Evolutionary conservation across 2,888 invertebrate genomes (phyloP), one percentile per base, ranked within the genome.

Genomic region (Drosophila picticornis): DNA sequence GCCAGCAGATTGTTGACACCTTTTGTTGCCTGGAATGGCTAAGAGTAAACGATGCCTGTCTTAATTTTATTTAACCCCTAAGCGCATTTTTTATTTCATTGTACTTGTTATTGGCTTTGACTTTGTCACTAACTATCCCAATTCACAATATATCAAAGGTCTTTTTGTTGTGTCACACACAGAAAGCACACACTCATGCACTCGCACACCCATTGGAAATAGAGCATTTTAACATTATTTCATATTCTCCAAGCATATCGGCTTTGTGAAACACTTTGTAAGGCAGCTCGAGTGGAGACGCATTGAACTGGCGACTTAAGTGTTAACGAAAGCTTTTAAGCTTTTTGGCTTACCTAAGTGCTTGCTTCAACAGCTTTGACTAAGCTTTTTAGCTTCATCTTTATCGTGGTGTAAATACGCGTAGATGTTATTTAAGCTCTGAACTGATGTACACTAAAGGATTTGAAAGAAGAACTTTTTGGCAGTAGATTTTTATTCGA

Each of bases 131-230:
- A 80, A 80, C 81, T 68, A 80, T 75, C 72, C 63, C 76, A 84
- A 84, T 89, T 84, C 87, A 87, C 76, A 84, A 75, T 87, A 87
- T 70, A 69, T 84, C 82, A 84, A 74, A 81, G 77, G 74, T 74
- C 72, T 86, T 80, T 74, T 83, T 83, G 72, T 69, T 85, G 73
- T 80, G 70, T 68, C 61, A 72, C 57, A 84, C 74, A 36, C 65
- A 71, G 43, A 36, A 51, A 50, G 55, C 48, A 55, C 51, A 57
- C 80, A 51, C 48, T 57, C 59, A 72, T 29, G 48, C 50, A 80
- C 55, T 69, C 58, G 60, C 64, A 66, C 58, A 65, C 32, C 43
- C 43, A 68, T 63, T 64, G 66, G 72, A 85, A 83, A 83, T 90
- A 83, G 90, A 85, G 85, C 90, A 83, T 72, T 90, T 69, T 22